phyloP scores from a whole-genome alignment of 1,140 invertebrate species.

The Drosophila pseudoananassae region DNA sequence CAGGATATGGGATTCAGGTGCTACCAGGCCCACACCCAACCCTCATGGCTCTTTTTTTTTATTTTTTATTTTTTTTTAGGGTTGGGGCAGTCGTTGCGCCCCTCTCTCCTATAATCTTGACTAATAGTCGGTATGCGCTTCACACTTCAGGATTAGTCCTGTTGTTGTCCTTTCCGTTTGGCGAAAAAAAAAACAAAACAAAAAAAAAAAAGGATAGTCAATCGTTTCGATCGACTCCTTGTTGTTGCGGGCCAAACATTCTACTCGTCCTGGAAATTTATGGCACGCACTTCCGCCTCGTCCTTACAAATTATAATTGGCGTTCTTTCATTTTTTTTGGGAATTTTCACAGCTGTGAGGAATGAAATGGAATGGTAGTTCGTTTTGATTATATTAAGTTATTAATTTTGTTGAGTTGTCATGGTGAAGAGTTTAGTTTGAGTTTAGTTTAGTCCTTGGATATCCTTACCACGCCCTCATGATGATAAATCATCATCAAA shows the following conservation, averaged over 20 bases:
- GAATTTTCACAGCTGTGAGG: slow-evolving; percentile 77
- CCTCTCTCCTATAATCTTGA: slow-evolving; percentile 65
- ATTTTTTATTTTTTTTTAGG: not conserved
- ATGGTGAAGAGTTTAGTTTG: slow-evolving; percentile 46
- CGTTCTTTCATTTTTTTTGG: slow-evolving; percentile 73
- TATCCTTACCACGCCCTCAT: slow-evolving; percentile 20
- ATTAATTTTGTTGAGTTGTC: slow-evolving; percentile 83
- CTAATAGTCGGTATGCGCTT: slow-evolving; percentile 81
- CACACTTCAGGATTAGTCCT: slow-evolving; percentile 80
- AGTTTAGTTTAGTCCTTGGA: not conserved
- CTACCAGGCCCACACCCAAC: slow-evolving; percentile 20
- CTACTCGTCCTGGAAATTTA: slow-evolving; percentile 73
- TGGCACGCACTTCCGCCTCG: slow-evolving; percentile 79
- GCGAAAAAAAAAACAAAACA: slow-evolving; percentile 1
- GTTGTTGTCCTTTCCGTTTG: slow-evolving; percentile 38
- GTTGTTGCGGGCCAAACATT: slow-evolving; percentile 66
- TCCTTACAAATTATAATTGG: slow-evolving; percentile 73
- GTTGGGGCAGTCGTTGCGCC: not conserved
- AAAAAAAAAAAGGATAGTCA: slow-evolving; percentile 19
- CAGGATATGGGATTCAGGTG: slow-evolving; percentile 19
- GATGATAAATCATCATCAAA: slow-evolving; percentile 54
- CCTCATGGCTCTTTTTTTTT: not conserved
- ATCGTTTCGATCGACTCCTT: slow-evolving; percentile 41
- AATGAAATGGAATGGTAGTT: no score
- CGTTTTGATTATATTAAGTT: slow-evolving; percentile 82